These are phyloP conservation scores for Nanorana parkeri DNA, from an alignment of 2,113 vertebrate genomes.

Conservation along the genomic window DNA sequence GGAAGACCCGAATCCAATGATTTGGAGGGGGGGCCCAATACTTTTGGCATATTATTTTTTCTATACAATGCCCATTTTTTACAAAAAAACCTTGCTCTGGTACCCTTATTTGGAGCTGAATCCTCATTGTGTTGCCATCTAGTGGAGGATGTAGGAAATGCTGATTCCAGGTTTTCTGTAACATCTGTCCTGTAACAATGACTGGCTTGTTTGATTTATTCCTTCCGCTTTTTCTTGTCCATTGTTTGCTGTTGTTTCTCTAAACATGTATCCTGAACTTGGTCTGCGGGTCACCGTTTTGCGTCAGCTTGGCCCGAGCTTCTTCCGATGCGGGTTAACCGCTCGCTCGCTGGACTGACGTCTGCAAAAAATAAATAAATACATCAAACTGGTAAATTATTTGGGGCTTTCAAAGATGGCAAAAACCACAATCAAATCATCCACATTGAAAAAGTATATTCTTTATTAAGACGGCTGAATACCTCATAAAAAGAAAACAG, in stretches of 20 bases:
- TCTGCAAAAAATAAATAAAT: not conserved
- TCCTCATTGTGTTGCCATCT: not conserved
- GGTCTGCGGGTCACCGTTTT: not conserved
- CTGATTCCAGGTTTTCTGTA: not conserved
- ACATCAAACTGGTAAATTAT: too few relatives aligned
- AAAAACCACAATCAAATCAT: too few relatives aligned
- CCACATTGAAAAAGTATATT: too few relatives aligned
- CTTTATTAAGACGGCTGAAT: too few relatives aligned
- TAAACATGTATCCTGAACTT: slow-evolving; percentile 6
- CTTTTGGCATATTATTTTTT: too few relatives aligned
- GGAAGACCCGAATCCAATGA: too few relatives aligned
- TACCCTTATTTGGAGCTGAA: not conserved
- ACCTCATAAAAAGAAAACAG: too few relatives aligned
- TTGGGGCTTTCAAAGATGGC: too few relatives aligned
- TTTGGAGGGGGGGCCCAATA: too few relatives aligned
- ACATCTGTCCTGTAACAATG: slow-evolving; percentile 28
- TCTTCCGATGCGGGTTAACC: slow-evolving; percentile 4
- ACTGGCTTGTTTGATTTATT: slow-evolving; percentile 19
- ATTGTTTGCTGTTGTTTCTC: slow-evolving; percentile 17
- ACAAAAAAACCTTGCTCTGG: too few relatives aligned
- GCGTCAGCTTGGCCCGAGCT: not conserved
- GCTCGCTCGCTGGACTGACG: not conserved
- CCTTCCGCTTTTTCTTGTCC: slow-evolving; percentile 25
- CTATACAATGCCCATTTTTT: too few relatives aligned
- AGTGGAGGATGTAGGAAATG: not conserved